These are phyloP conservation scores for Drosophila pseudotakahashii DNA, from an alignment of 2,888 invertebrate genomes.

Conservation along the genomic window DNA sequence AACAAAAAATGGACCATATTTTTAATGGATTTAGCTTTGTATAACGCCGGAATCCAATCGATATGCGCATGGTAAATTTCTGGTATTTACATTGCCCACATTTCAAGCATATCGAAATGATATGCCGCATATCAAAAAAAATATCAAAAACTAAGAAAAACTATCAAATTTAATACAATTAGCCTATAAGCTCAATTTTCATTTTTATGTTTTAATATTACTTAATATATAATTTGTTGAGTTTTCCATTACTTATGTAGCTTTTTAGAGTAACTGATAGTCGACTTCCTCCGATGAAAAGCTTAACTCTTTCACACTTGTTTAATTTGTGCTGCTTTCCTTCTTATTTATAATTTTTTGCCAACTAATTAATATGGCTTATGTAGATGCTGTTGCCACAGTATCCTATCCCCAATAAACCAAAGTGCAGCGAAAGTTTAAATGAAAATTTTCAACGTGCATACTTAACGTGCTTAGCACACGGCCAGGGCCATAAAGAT, in stretches of 20 bases:
- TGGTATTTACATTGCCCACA: no score
- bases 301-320: conserved; percentile 5
- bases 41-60: no score
- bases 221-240: neutral
- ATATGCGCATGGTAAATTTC: no score
- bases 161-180: no score
- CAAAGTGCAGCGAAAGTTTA: conserved; percentile 36
- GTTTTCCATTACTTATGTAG: neutral
- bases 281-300: neutral
- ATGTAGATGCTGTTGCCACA: conserved; percentile 27
- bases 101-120: no score
- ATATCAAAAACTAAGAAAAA: no score
- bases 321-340: conserved; percentile 25
- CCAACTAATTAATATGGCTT: conserved; percentile 61
- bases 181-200: no score
- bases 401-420: conserved; percentile 36
- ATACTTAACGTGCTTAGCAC: conserved; percentile 55
- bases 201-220: neutral
- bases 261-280: neutral
- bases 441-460: conserved; percentile 30
- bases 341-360: conserved; percentile 40
- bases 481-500: conserved; percentile 63
- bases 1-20: neutral
- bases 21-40: neutral
- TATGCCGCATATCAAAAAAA: no score